Evolutionary conservation across 2,888 invertebrate genomes (phyloP), one percentile per base, ranked within the genome.

Genomic region (Hypsopygia costalis): DNA sequence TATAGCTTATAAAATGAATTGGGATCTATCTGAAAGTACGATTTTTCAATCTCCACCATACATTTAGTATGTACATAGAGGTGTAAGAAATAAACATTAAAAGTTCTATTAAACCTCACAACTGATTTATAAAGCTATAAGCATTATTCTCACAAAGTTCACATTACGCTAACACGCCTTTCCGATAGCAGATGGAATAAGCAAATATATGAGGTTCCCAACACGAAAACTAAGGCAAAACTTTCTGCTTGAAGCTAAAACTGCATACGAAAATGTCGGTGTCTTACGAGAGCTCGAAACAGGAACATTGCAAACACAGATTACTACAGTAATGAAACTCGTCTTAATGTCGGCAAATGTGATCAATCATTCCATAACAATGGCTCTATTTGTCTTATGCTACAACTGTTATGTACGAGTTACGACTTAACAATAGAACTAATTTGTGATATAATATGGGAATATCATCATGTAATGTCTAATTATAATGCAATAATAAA

Each of bases 161-260:
- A 52, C 49, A 55, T 55, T 47, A 39, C 45, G 48, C 54, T 46
- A 51, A 55, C 53, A 52, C 51, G 45, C 47, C 51, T 52, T 52
- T 48, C 44, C 49, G 39, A 51, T 51, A 51, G 51, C 45, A 58
- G 56, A 63, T 56, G 44, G 53, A 57, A 64, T 57, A 63, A 60
- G 58, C 56, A 58, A 71, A 45, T 58, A 58, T 45, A 47, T 55
- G 41, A 53, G 58, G 56, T 59, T 64, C 43, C 36, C 50, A 49
- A 52, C 54, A 51, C 46, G 34, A 44, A 49, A 62, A 62, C 62
- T 62, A 51, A 62, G 62, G 55, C 48, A 51, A 59, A 69, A 67
- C 64, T 64, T 30, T 9, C 47, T 46, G 48, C 50, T 58, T 47
- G 44, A 60, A 62, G 58, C 52, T 54, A 49, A 62, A 63, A 69